Evolutionary conservation across 1,140 invertebrate species (phyloP), one percentile per base, ranked within the genome.

Genomic region (Anoplophora glabripennis): DNA sequence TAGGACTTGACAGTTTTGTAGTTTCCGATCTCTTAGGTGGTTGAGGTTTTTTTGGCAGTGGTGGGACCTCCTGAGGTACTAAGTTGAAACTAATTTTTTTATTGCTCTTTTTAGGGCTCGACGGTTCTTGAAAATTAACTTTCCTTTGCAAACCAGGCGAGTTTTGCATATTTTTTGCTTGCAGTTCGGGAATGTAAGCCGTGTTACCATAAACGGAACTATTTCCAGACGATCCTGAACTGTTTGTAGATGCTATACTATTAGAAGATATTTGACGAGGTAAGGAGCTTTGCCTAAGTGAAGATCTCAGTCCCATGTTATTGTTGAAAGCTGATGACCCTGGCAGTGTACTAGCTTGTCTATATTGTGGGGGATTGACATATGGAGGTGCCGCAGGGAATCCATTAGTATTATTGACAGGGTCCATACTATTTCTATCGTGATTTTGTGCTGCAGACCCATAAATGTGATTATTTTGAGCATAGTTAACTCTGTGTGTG

Each of bases 11-110:
- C 8, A 86, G 72, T 47, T 84, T 79, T 0, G 88, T 89, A 62
- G 83, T 84, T 57, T 89, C 87, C 7, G 87, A 85, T 35, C 89
- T 81, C 63, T 86, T 84, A 0, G 89, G 88, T 10, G 88, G 84
- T 52, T 83, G 77, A 0, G 87, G 86, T 57, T 81, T 83, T 4
- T 83, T 78, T 10, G 72, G 72, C 60, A 78, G 51, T 8, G 70
- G 78, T 0, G 79, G 77, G 7, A 80, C 79, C 49, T 81, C 78
- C 35, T 80, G 77, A 0, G 77, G 76, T 1, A 75, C 72, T 15
- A 81, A 67, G 67, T 81, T 82, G 59, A 82, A 82, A 8, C 76
- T 74, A 57, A 83, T 82, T 59, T 81, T 82, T 49, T 83, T 82
- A 0, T 63, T 72, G 0, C 72, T 75, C 5, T 78, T 77, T 37